Evolutionary conservation across 2,113 vertebrate genomes (phyloP).

Genomic region (Penelope pileata): DNA sequence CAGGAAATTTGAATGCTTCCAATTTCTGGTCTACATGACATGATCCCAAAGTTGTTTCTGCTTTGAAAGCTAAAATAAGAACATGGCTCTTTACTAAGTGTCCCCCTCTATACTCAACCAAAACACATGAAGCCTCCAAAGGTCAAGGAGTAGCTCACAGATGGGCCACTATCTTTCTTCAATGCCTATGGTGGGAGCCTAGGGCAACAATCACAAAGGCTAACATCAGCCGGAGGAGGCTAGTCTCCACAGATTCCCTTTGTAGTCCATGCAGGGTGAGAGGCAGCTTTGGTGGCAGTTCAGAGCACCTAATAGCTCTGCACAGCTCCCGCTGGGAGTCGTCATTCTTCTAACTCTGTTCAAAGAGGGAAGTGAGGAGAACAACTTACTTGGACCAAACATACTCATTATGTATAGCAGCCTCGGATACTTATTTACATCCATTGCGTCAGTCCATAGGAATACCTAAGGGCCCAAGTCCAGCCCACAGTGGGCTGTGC

Average conservation of each 20-base stretch:
- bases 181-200: accelerated
- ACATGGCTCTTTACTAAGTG: background rate
- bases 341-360: background rate
- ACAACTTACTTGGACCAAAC: background rate
- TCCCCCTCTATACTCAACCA: background rate
- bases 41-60: background rate
- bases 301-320: background rate
- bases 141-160: background rate
- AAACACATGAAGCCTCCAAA: background rate
- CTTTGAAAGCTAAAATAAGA: background rate
- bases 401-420: background rate
- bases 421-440: background rate
- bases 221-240: background rate
- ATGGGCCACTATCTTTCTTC: background rate
- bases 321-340: background rate
- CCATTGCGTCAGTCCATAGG: accelerated
- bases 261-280: background rate
- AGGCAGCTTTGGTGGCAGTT: slow-evolving; percentile 14
- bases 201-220: background rate
- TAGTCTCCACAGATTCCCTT: background rate
- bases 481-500: background rate
- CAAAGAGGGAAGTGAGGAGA: background rate
- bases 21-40: background rate
- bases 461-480: background rate
- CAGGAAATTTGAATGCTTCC: background rate